phyloP scores from a whole-genome alignment of 2,113 vertebrate genomes.

The Guaruba guarouba region DNA sequence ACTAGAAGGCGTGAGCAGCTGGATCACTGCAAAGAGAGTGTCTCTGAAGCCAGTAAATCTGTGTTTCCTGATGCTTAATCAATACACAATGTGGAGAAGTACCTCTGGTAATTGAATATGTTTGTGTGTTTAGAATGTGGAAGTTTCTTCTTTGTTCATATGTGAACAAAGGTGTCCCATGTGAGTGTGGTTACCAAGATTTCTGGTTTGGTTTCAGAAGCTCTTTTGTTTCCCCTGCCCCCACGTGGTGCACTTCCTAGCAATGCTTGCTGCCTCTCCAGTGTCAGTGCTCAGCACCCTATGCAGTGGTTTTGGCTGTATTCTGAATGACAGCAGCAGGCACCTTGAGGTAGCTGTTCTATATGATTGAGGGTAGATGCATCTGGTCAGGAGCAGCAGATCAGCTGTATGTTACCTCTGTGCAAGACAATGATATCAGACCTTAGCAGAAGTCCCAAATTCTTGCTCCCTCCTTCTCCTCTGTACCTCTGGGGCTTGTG shows the following conservation, averaged over 20 bases:
- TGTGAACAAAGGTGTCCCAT: neutral
- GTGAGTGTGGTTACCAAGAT: neutral
- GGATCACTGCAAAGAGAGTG: neutral
- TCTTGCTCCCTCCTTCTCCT: neutral
- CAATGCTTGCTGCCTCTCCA: neutral
- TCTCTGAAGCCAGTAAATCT: neutral
- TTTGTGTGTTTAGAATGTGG: neutral
- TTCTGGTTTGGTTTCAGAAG: neutral
- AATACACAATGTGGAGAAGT: neutral
- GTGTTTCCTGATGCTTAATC: neutral
- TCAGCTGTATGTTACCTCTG: neutral
- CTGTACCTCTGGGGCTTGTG: neutral
- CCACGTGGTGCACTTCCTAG: neutral
- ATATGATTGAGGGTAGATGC: neutral
- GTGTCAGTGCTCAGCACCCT: neutral
- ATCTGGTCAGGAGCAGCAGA: neutral
- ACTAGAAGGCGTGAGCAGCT: neutral
- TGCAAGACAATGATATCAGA: neutral
- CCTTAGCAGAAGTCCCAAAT: neutral
- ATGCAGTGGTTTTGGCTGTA: fast-evolving
- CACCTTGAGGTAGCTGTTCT: neutral
- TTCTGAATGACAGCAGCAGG: neutral
- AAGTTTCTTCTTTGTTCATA: fast-evolving
- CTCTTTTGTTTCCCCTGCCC: neutral
- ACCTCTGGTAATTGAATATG: neutral